A percentile compares a stretch with the other conserved stretches of the same genome.
These are phyloP conservation scores for Netelia inedita DNA, from an alignment of 2,888 invertebrate genomes.

Conservation along the genomic window DNA sequence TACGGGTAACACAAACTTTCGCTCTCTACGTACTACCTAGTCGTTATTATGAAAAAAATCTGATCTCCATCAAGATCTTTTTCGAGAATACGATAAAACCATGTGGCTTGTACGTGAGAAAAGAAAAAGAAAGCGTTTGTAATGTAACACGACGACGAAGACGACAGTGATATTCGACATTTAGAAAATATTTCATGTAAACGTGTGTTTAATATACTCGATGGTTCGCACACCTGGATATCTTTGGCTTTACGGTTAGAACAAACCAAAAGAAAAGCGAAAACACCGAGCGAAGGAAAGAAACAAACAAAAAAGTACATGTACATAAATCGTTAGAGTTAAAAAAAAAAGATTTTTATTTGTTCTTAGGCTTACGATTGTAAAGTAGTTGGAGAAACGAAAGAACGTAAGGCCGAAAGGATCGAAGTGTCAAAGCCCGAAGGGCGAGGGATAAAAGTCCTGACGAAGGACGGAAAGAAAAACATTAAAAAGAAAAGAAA, in stretches of 20 bases:
- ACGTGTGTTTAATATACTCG: constrained; percentile 3
- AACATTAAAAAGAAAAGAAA: background rate
- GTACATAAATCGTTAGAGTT: constrained; percentile 30
- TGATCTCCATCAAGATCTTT: constrained; percentile 12
- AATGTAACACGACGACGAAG: background rate
- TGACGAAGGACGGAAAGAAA: background rate
- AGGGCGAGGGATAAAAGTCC: constrained; percentile 57
- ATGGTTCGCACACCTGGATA: background rate
- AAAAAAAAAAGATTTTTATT: constrained; percentile 24
- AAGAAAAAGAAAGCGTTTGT: too few relatives aligned
- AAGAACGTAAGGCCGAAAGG: constrained; percentile 16
- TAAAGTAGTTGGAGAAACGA: constrained; percentile 19
- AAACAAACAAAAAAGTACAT: constrained; percentile 17
- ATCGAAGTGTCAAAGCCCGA: constrained; percentile 72
- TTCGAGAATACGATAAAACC: background rate
- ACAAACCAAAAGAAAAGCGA: background rate
- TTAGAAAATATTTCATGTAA: constrained; percentile 15
- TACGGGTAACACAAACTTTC: background rate
- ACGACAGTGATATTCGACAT: constrained; percentile 33
- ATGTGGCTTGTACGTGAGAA: too few relatives aligned
- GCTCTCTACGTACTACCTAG: background rate
- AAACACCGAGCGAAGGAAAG: background rate
- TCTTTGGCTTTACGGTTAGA: constrained; percentile 3
- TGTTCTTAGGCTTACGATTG: constrained; percentile 16
- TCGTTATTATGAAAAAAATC: background rate